Percentiles rank a stretch among this genome's conserved stretches.
These are phyloP conservation scores for Urocynchramus pylzowi DNA, from an alignment of 2,113 vertebrate genomes.

Conservation along the genomic window DNA sequence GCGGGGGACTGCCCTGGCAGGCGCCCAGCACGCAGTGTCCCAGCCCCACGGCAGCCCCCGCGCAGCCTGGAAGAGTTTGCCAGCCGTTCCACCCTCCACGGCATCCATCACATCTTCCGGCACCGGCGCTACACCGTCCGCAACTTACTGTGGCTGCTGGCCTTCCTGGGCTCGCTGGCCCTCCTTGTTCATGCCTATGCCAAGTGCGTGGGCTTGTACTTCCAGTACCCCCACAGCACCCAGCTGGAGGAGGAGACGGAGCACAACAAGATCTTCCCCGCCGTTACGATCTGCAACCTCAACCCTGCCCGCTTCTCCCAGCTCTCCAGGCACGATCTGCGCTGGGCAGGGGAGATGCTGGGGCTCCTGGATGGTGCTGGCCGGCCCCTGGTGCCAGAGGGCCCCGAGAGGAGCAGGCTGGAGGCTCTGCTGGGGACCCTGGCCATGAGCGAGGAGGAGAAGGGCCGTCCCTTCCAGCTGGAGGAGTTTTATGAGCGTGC, in stretches of 20 bases:
- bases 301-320: conserved; percentile 53
- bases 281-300: conserved; percentile 66
- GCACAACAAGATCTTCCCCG: conserved; percentile 34
- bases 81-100: conserved; percentile 47
- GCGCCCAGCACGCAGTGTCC: accelerated
- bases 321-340: conserved; percentile 48
- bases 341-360: conserved; percentile 61
- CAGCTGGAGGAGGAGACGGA: conserved; percentile 54
- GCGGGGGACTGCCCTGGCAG: accelerated
- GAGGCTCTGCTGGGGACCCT: not conserved
- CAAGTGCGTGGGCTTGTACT: conserved; percentile 44
- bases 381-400: not conserved
- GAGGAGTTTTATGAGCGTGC: conserved; percentile 45
- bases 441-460: not conserved
- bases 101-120: conserved; percentile 58
- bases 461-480: conserved; percentile 49
- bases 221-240: conserved; percentile 64
- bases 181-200: conserved; percentile 33
- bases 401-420: not conserved
- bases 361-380: conserved; percentile 44
- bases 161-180: conserved; percentile 40
- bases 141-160: conserved; percentile 57
- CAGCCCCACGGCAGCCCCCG: accelerated
- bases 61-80: conserved; percentile 57
- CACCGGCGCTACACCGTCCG: not conserved